Percentiles rank a stretch among this genome's conserved stretches.
Evolutionary conservation across 1,140 invertebrate species (phyloP).

Genomic region (Hyles vespertilio): DNA sequence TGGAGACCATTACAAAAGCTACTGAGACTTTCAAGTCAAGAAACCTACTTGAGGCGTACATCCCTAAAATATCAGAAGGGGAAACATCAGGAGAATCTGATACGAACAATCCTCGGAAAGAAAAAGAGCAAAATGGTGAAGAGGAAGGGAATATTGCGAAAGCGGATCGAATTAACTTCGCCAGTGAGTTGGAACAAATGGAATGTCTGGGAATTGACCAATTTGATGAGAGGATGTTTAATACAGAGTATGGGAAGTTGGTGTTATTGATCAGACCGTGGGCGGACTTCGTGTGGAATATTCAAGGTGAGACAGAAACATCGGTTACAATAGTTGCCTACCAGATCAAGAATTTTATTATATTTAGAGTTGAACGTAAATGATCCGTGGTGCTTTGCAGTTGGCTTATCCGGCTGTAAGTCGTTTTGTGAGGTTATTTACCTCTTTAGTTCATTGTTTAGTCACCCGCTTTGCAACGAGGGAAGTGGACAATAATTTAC

Average conservation of each 20-base stretch:
- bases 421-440: too few species aligned
- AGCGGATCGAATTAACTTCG: slow-evolving; percentile 27
- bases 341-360: not conserved
- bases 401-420: too few species aligned
- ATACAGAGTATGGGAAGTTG: slow-evolving; percentile 47
- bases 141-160: not conserved
- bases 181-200: slow-evolving; percentile 40
- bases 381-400: not conserved
- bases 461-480: not conserved
- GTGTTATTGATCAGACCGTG: slow-evolving; percentile 54
- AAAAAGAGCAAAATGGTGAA: not conserved
- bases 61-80: too few species aligned
- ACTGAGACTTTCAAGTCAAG: too few species aligned
- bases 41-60: too few species aligned
- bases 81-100: slow-evolving; percentile 7
- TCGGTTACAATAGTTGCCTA: not conserved
- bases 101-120: not conserved
- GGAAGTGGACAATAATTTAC: not conserved
- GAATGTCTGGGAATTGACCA: slow-evolving; percentile 40
- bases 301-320: slow-evolving; percentile 40
- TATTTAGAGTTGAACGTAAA: not conserved
- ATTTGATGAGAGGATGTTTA: slow-evolving; percentile 57
- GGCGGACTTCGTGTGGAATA: slow-evolving; percentile 46
- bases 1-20: not conserved
- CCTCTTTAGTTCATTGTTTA: too few species aligned